phyloP scores from a whole-genome alignment of 2,797 vertebrate species.

The Sciurus carolinensis region DNA sequence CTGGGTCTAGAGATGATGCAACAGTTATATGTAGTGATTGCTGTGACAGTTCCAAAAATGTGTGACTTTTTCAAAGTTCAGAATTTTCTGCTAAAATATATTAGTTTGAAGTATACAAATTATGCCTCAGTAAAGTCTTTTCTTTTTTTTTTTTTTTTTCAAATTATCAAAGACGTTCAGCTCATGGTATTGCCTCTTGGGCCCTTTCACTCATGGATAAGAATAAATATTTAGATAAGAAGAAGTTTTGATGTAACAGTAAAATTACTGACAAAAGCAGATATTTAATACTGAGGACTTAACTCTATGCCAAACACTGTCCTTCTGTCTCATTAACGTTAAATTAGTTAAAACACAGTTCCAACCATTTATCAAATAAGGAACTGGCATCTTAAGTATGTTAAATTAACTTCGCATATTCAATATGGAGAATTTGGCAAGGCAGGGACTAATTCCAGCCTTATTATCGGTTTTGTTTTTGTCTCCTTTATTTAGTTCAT shows the following conservation, averaged over 20 bases:
- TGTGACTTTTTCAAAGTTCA: background rate
- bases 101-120: background rate
- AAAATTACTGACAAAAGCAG: background rate
- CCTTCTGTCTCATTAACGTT: background rate
- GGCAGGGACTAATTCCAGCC: background rate
- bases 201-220: background rate
- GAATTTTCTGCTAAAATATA: background rate
- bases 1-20: background rate
- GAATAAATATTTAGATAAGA: background rate
- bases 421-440: background rate
- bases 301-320: background rate
- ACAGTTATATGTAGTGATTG: background rate
- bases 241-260: background rate
- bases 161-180: background rate
- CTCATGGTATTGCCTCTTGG: background rate
- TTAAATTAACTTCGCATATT: background rate
- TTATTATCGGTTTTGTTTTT: background rate
- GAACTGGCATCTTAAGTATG: background rate
- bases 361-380: background rate
- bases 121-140: background rate
- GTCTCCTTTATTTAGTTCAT: background rate
- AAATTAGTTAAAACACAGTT: background rate
- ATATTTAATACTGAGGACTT: background rate
- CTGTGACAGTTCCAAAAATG: background rate
- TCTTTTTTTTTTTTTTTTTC: background rate